Conservation (phyloP, 2,888 invertebrate genomes). For the Bembecia ichneumoniformis region DNA sequence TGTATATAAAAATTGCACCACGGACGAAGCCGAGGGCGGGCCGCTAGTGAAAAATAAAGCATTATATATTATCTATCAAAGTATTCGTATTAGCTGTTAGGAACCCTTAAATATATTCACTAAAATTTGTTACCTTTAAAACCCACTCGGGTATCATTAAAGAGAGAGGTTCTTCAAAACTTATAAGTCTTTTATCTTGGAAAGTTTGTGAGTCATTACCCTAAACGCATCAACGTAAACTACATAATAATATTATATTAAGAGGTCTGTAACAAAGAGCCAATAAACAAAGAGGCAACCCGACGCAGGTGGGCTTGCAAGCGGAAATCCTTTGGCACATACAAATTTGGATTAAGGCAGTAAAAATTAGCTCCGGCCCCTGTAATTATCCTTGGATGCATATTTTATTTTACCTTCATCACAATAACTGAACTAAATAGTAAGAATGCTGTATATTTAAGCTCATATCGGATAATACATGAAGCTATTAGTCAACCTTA, state of each 20-base stretch:
- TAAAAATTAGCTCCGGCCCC: slow-evolving; percentile 21
- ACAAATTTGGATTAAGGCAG: slow-evolving; percentile 24
- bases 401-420: slow-evolving; percentile 9
- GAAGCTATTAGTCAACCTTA: no score
- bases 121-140: no score
- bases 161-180: no score
- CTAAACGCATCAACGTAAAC: slow-evolving; percentile 3
- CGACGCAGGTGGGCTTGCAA: slow-evolving; percentile 6
- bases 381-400: slow-evolving; percentile 15
- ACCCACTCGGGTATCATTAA: no score
- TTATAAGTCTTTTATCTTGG: no score
- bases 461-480: neutral
- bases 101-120: no score
- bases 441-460: neutral
- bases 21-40: no score
- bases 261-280: slow-evolving; percentile 2
- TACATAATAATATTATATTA: slow-evolving; percentile 10
- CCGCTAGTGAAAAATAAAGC: no score
- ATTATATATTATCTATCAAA: no score
- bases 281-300: slow-evolving; percentile 5
- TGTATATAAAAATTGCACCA: no score
- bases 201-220: no score
- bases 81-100: no score
- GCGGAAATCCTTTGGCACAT: slow-evolving; percentile 23
- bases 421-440: neutral